Evolutionary conservation across 2,888 invertebrate species (phyloP).

Genomic region (Molorchus minor): DNA sequence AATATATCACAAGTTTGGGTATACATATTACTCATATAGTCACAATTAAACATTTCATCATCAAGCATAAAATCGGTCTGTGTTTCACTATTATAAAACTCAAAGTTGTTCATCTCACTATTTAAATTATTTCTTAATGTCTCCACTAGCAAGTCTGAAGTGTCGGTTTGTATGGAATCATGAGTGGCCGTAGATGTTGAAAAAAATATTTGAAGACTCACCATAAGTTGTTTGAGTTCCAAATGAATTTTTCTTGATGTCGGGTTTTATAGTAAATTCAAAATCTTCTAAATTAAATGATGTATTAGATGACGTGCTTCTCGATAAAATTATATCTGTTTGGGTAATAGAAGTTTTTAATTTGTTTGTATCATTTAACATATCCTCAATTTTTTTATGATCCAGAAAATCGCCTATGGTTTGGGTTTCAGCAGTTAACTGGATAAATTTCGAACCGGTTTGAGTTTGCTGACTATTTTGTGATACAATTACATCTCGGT

Average conservation of each 20-base stretch:
- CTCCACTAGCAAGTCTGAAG: constrained; percentile 49
- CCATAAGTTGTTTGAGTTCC: constrained; percentile 55
- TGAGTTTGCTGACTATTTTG: constrained; percentile 57
- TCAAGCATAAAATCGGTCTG: constrained; percentile 66
- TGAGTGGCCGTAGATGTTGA: constrained; percentile 48
- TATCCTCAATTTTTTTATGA: constrained; percentile 25
- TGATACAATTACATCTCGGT: constrained; percentile 23
- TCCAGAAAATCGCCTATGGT: constrained; percentile 56
- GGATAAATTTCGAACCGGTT: constrained; percentile 45
- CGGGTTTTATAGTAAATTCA: constrained; percentile 37
- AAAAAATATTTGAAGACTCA: constrained; percentile 34
- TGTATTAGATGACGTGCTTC: constrained; percentile 57
- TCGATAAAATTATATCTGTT: constrained; percentile 46
- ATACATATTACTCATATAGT: constrained; percentile 58
- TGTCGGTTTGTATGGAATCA: constrained; percentile 52
- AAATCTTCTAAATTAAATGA: constrained; percentile 52
- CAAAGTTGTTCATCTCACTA: constrained; percentile 48
- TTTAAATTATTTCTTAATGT: constrained; percentile 40
- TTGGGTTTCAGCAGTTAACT: constrained; percentile 59
- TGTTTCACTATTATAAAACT: constrained; percentile 67
- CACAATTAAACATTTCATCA: constrained; percentile 55
- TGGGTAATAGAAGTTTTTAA: constrained; percentile 43
- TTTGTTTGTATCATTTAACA: constrained; percentile 11
- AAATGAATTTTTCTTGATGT: constrained; percentile 49
- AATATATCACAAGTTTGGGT: constrained; percentile 65